These are phyloP conservation scores for Tychaedon coryphoeus DNA, from an alignment of 2,113 vertebrate genomes.

Conservation along the genomic window DNA sequence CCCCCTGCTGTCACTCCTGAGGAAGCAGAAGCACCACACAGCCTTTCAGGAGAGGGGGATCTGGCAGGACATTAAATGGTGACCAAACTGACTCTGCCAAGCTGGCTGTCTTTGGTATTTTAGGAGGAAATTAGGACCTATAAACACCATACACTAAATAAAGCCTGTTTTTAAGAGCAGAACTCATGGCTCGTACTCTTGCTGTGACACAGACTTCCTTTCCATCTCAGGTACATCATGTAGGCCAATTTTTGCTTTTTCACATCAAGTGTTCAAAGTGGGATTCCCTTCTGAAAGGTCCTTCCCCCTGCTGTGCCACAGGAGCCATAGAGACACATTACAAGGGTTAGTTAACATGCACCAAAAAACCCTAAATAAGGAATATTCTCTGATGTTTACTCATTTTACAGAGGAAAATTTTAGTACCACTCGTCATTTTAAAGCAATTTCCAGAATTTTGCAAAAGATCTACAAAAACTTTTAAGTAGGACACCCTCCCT, in stretches of 20 bases:
- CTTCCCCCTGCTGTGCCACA: background rate
- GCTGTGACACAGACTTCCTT: background rate
- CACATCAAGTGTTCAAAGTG: background rate
- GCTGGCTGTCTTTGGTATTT: background rate
- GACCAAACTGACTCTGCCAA: background rate
- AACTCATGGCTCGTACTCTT: accelerated
- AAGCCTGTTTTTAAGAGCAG: background rate
- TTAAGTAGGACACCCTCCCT: background rate
- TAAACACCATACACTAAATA: background rate
- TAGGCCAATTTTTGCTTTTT: background rate
- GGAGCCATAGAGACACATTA: background rate
- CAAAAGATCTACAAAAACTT: background rate
- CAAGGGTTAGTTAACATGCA: background rate
- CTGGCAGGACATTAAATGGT: background rate
- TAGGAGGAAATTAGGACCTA: background rate
- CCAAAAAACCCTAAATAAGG: background rate
- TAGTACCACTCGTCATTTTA: background rate
- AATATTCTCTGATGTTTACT: background rate
- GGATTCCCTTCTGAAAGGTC: background rate
- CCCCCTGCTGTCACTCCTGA: background rate
- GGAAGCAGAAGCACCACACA: background rate
- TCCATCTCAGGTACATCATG: accelerated
- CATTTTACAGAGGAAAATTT: background rate
- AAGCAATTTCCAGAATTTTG: background rate
- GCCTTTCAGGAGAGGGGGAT: background rate